phyloP scores from a whole-genome alignment of 2,797 vertebrate genomes.

The Microcaecilia unicolor region DNA sequence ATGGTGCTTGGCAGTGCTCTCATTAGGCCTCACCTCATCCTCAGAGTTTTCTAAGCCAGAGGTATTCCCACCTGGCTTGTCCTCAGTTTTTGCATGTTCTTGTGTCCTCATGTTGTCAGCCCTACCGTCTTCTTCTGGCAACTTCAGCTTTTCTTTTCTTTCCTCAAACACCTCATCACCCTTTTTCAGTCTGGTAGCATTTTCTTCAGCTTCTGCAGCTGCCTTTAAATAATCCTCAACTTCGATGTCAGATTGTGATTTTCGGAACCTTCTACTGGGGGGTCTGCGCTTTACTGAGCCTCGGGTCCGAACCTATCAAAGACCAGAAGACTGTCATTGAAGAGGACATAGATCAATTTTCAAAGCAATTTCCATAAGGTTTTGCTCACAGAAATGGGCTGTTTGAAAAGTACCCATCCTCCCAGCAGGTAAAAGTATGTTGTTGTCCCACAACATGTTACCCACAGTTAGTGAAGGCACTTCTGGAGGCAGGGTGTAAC shows the following conservation, averaged over 20 bases:
- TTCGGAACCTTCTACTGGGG: constrained; percentile 58
- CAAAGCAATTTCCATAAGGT: too few relatives aligned
- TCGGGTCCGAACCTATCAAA: constrained; percentile 48
- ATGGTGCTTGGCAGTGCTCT: background rate
- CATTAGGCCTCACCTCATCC: constrained; percentile 2
- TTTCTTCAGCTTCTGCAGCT: constrained; percentile 40
- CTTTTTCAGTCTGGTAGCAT: constrained; percentile 44
- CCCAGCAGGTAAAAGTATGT: too few relatives aligned
- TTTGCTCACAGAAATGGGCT: too few relatives aligned
- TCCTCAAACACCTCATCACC: constrained; percentile 29
- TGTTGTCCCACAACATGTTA: too few relatives aligned
- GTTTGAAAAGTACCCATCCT: too few relatives aligned
- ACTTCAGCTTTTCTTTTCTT: constrained; percentile 18
- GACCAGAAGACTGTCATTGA: background rate
- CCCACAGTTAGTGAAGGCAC: too few relatives aligned
- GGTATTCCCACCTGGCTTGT: constrained; percentile 17
- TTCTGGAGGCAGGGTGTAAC: too few relatives aligned
- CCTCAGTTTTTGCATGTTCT: background rate
- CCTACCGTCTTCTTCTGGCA: background rate
- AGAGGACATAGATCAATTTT: too few relatives aligned
- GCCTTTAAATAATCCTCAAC: constrained; percentile 28
- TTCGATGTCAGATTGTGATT: constrained; percentile 50
- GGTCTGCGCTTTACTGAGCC: constrained; percentile 63
- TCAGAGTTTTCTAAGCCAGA: constrained; percentile 21
- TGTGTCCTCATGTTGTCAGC: background rate